These are phyloP conservation scores for Heliconius himera DNA, from an alignment of 1,140 invertebrate species.

Conservation along the genomic window DNA sequence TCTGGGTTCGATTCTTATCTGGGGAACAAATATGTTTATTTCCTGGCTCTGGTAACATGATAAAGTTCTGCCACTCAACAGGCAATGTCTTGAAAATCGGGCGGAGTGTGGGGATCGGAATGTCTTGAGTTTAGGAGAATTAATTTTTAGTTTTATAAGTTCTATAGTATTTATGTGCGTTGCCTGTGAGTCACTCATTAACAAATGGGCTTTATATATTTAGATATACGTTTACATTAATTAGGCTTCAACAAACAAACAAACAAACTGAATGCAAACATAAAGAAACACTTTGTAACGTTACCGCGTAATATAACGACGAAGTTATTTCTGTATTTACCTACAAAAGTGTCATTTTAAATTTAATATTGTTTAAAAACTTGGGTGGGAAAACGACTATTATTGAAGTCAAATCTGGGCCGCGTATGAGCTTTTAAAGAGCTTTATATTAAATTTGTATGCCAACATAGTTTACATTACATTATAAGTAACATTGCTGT, in stretches of 20 bases:
- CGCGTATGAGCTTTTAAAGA: slow-evolving; percentile 11
- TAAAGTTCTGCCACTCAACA: no score
- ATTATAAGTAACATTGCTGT: no score
- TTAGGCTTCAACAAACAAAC: slow-evolving; percentile 18
- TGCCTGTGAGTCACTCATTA: no score
- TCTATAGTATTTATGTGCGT: no score
- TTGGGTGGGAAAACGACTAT: neutral
- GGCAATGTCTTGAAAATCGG: no score
- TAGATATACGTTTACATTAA: neutral
- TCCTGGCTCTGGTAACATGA: no score
- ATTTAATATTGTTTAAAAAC: slow-evolving; percentile 11
- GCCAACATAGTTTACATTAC: neutral
- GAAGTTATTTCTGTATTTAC: neutral
- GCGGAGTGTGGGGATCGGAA: no score
- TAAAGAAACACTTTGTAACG: slow-evolving; percentile 9
- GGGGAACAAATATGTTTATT: no score
- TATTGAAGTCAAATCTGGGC: slow-evolving; percentile 7
- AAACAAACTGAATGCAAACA: neutral
- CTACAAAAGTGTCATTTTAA: neutral
- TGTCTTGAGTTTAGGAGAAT: no score
- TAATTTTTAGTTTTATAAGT: no score
- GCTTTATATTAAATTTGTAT: neutral
- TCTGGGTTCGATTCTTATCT: no score
- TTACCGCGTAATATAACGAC: slow-evolving; percentile 5
- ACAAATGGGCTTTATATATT: no score